Evolutionary conservation across 2,113 vertebrate species (phyloP).

Genomic region (Zeus faber): DNA sequence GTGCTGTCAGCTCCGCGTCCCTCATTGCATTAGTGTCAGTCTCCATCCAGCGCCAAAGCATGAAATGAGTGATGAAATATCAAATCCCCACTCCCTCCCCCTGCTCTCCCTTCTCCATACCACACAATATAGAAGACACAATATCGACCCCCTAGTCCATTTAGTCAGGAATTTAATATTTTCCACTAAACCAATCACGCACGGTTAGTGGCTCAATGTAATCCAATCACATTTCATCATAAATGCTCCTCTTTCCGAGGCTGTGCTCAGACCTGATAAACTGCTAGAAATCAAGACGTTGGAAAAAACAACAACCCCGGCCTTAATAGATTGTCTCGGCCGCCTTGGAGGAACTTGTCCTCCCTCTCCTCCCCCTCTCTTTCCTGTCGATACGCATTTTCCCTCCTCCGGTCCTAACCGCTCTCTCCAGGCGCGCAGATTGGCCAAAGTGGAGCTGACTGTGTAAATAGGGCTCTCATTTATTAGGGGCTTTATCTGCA

Average conservation of each 20-base stretch:
- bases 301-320: conserved; percentile 47
- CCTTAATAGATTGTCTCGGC: conserved; percentile 71
- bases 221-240: conserved; percentile 73
- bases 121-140: conserved; percentile 56
- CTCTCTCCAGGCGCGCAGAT: conserved; percentile 65
- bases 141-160: conserved; percentile 65
- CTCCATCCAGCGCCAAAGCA: conserved; percentile 60
- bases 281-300: conserved; percentile 69
- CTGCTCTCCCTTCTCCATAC: conserved; percentile 14
- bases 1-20: conserved; percentile 61
- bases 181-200: conserved; percentile 75
- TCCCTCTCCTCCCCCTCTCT: conserved; percentile 43
- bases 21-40: conserved; percentile 71
- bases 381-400: conserved; percentile 64
- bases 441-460: conserved; percentile 79
- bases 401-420: conserved; percentile 55
- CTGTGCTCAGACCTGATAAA: conserved; percentile 71
- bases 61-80: conserved; percentile 75
- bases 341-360: conserved; percentile 64
- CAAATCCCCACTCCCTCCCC: conserved; percentile 57
- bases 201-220: conserved; percentile 69
- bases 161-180: conserved; percentile 78
- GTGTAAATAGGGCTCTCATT: conserved; percentile 73
- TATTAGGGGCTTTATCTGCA: conserved; percentile 65
- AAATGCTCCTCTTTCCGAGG: conserved; percentile 62